Base-by-base conservation (phyloP, 2,797 vertebrate species). In the Acanthornis magna region DNA sequence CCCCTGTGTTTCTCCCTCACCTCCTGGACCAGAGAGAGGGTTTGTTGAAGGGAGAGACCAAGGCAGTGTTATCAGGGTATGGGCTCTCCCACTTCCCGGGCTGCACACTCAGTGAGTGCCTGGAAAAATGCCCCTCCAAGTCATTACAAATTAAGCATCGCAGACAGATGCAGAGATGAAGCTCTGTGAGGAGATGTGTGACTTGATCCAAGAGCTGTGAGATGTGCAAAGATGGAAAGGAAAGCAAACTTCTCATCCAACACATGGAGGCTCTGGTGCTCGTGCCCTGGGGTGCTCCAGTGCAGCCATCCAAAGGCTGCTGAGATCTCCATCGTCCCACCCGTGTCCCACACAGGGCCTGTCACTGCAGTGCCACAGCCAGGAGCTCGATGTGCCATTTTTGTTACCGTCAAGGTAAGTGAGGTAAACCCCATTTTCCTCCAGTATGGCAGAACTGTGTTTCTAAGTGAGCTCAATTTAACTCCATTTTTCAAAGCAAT, bases 11-110 rank as follows among this genome's bases (percentile, higher is more conserved):
- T 85, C 93, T 83, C 75, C 32, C 15, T 67, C 62, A 10, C 58
- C 83, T 86, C 89, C 94, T 88, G 91, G 67, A 85, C 55, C 70
- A 88, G 89, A 83, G 79, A 85, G 70, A 88, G 65, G 89, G 78
- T 61, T 94, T 81, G 75, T 88, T 86, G 70, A 80, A 71, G 71
- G 95, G 62, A 53, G 38, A 50, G 7, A n/a, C 57, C 71, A 16
- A 58, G 83, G 16, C 67, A 20, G 17, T 21, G 19, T 67, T 84
- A 10, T 5, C 58, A 61, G 73, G 42, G n/a, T 45, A 19, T 19
- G 93, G 34, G 48, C 78, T 80, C 47, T 96, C 70, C 88, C 32
- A 12, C 66, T 86, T 89, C 29, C 79, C 76, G 38, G 91, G 88
- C 75, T 93, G 70, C 71, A 79, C 34, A 21, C 27, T 16, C 77